Evolutionary conservation across 2,797 vertebrate genomes (phyloP).

Genomic region (Champsocephalus esox): DNA sequence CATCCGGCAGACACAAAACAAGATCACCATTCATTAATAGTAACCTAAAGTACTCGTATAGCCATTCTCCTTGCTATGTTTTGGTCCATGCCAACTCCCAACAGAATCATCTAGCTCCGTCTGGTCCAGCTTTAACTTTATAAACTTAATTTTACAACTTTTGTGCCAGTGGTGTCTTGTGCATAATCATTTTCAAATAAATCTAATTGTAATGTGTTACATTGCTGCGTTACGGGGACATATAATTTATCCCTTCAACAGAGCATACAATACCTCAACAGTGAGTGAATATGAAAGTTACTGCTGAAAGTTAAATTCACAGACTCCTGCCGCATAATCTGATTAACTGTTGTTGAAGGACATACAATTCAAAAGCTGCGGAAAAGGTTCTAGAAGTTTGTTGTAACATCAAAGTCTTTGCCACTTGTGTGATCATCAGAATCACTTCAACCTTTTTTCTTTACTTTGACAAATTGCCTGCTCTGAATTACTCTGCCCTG

Average conservation of each 20-base stretch:
- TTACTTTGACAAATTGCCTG: slow-evolving; percentile 24
- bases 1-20: no score
- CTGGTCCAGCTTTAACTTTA: no score
- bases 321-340: slow-evolving; percentile 19
- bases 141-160: no score
- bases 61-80: no score
- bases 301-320: slow-evolving; percentile 16
- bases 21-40: no score
- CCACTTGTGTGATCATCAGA: slow-evolving; percentile 42
- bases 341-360: slow-evolving; percentile 26
- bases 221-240: neutral
- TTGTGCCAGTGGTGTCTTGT: no score
- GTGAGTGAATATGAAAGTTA: slow-evolving; percentile 5
- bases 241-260: neutral
- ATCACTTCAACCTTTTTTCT: slow-evolving; percentile 25
- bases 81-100: no score
- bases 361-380: slow-evolving; percentile 30
- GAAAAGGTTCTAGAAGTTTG: slow-evolving; percentile 15
- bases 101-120: no score
- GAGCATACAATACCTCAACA: slow-evolving; percentile 13
- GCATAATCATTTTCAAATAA: neutral
- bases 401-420: slow-evolving; percentile 27
- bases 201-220: neutral
- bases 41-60: no score
- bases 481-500: slow-evolving; percentile 36